These are phyloP conservation scores for Platichthys flesus DNA, from an alignment of 2,113 vertebrate genomes.

Conservation along the genomic window DNA sequence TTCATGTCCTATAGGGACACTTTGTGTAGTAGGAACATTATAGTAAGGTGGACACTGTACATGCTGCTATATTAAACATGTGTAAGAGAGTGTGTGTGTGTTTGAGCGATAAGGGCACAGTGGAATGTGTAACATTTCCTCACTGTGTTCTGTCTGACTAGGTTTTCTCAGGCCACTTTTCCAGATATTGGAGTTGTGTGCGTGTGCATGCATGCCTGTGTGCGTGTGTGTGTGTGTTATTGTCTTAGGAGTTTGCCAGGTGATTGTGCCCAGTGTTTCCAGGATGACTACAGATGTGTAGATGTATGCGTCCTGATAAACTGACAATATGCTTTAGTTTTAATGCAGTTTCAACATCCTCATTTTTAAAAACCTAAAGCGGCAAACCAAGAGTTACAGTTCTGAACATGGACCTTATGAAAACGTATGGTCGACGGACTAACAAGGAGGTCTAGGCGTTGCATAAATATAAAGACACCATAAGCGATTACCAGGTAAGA, in stretches of 20 bases:
- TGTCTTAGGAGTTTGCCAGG: background rate
- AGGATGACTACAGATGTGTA: background rate
- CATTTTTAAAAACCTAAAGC: background rate
- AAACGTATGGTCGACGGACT: too few species aligned
- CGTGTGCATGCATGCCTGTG: background rate
- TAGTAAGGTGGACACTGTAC: background rate
- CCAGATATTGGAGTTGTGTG: background rate
- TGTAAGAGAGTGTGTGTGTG: slow-evolving; percentile 1
- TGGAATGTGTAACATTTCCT: slow-evolving; percentile 80
- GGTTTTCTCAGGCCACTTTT: slow-evolving; percentile 20
- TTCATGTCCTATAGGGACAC: background rate
- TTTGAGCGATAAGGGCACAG: slow-evolving; percentile 63
- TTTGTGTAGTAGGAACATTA: background rate
- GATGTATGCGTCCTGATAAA: too few species aligned
- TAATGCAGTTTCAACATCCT: background rate
- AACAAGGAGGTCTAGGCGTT: too few species aligned
- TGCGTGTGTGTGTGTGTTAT: background rate
- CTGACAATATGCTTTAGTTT: background rate
- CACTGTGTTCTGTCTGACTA: slow-evolving; percentile 41
- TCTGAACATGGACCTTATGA: too few species aligned
- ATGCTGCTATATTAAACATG: background rate
- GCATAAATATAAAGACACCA: too few species aligned
- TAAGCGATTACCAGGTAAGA: background rate
- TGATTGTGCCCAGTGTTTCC: background rate
- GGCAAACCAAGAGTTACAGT: too few species aligned